Conservation (phyloP, 2,888 invertebrate species). For the Brenthis daphne region DNA sequence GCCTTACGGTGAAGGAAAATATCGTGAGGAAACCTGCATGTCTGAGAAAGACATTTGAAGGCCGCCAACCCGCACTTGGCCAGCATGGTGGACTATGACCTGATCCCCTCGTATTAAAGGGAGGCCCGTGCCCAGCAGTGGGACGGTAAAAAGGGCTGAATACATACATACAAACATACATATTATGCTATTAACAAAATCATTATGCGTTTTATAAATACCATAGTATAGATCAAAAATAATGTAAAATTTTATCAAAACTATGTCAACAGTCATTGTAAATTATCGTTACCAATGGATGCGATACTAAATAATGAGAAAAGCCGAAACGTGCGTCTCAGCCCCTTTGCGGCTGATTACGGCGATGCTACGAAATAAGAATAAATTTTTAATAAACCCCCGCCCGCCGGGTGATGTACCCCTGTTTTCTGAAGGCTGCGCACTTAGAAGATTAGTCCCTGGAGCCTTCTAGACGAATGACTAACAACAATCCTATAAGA, state of each 20-base stretch:
- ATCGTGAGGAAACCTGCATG: too few species aligned
- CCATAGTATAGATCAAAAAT: too few species aligned
- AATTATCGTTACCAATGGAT: conserved; percentile 38
- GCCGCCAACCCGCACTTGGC: too few species aligned
- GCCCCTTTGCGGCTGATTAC: conserved; percentile 73
- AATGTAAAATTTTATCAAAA: background rate
- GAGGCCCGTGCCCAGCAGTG: too few species aligned
- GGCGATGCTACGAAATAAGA: conserved; percentile 74
- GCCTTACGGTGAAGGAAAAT: too few species aligned
- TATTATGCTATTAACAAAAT: too few species aligned
- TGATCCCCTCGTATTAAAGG: too few species aligned
- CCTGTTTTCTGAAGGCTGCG: conserved; percentile 61
- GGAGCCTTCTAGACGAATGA: conserved; percentile 65
- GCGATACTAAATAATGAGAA: conserved; percentile 61
- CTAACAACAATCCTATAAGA: conserved; percentile 56
- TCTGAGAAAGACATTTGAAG: too few species aligned
- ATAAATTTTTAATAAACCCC: conserved; percentile 80
- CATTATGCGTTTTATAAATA: too few species aligned
- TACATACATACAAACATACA: too few species aligned
- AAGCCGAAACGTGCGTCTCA: conserved; percentile 55
- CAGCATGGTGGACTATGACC: too few species aligned
- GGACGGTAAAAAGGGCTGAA: too few species aligned
- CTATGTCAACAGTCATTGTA: conserved; percentile 27
- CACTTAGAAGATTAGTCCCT: conserved; percentile 81
- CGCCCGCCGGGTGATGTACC: conserved; percentile 48